These are phyloP conservation scores for Cantharis rufa DNA, from an alignment of 2,888 invertebrate genomes.

Conservation along the genomic window DNA sequence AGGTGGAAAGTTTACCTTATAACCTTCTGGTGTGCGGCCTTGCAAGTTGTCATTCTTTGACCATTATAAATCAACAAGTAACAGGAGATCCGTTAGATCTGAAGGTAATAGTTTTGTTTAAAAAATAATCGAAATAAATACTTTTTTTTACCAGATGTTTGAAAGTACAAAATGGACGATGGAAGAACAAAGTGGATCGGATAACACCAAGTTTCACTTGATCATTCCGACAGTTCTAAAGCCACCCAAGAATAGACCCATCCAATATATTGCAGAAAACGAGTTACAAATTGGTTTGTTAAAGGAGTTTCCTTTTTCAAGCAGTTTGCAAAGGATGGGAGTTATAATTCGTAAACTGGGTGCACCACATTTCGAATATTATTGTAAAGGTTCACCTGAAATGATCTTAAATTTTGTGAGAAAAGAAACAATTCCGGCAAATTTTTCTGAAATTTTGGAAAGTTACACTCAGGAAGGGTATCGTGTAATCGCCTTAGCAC, in stretches of 20 bases:
- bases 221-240: slow-evolving; percentile 85
- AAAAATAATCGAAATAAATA: neutral
- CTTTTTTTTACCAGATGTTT: slow-evolving; percentile 74
- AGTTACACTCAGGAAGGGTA: slow-evolving; percentile 91
- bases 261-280: slow-evolving; percentile 53
- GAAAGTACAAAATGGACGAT: slow-evolving; percentile 90
- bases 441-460: slow-evolving; percentile 77
- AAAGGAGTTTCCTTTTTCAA: slow-evolving; percentile 77
- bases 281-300: slow-evolving; percentile 75
- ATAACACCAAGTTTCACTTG: slow-evolving; percentile 83
- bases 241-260: slow-evolving; percentile 55
- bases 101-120: slow-evolving; percentile 60
- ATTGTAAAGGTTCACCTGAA: slow-evolving; percentile 81
- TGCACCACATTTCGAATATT: slow-evolving; percentile 50
- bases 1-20: slow-evolving; percentile 56
- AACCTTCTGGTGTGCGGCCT: slow-evolving; percentile 67
- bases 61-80: slow-evolving; percentile 82
- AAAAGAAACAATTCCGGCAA: slow-evolving; percentile 77
- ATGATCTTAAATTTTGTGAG: slow-evolving; percentile 80
- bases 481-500: slow-evolving; percentile 88
- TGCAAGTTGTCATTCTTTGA: slow-evolving; percentile 92
- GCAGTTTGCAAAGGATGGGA: slow-evolving; percentile 86
- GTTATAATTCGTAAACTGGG: slow-evolving; percentile 81
- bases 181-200: slow-evolving; percentile 85
- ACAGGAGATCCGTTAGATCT: slow-evolving; percentile 95